Evolutionary conservation across 2,113 vertebrate genomes (phyloP).

Genomic region (Onychostoma macrolepis): DNA sequence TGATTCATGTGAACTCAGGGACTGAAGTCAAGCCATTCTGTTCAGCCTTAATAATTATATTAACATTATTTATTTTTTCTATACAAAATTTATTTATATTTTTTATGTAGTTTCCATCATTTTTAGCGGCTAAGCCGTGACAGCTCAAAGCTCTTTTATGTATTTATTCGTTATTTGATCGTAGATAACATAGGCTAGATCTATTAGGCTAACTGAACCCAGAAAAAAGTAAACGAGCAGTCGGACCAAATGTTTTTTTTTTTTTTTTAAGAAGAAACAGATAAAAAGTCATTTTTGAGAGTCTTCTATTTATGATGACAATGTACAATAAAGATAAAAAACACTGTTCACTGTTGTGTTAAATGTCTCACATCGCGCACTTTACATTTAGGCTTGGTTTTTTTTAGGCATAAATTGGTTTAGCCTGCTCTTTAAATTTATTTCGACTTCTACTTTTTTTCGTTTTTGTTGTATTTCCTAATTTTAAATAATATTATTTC

Average conservation of each 20-base stretch:
- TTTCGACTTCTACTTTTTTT: not conserved
- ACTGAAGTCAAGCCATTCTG: conserved; percentile 1
- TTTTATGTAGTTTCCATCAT: conserved; percentile 3
- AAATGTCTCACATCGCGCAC: not conserved
- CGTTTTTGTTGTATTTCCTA: not conserved
- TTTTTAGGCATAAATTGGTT: not conserved
- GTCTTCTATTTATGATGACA: not conserved
- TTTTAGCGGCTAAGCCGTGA: conserved; percentile 25
- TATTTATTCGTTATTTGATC: conserved; percentile 4
- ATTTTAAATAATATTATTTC: not conserved
- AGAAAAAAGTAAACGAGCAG: conserved; percentile 7
- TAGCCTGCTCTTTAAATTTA: not conserved
- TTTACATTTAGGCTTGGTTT: not conserved
- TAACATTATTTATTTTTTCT: conserved; percentile 26
- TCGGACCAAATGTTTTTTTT: conserved; percentile 24
- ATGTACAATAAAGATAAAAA: not conserved
- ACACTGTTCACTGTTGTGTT: not conserved
- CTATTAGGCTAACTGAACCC: not conserved
- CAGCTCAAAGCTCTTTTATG: conserved; percentile 38
- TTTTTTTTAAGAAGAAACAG: not conserved
- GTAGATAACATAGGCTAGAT: not conserved
- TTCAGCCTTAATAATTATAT: not conserved
- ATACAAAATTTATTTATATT: not conserved
- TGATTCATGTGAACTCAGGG: conserved; percentile 6
- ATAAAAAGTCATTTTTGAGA: not conserved